Evolutionary conservation across 2,888 invertebrate genomes (phyloP), one percentile per base, ranked within the genome.

Genomic region (Heliconius cydno): DNA sequence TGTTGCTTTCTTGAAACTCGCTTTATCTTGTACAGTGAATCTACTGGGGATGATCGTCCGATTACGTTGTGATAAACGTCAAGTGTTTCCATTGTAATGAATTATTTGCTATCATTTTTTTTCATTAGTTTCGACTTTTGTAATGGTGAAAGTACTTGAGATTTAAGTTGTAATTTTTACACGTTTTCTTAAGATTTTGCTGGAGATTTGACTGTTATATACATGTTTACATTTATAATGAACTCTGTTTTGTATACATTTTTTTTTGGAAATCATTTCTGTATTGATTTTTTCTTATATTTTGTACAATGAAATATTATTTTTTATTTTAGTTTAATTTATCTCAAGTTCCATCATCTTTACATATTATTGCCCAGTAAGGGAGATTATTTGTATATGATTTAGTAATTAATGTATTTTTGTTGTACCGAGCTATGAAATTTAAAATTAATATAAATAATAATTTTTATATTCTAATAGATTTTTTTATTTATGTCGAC

Each of bases 1-100:
- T 94, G 87, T 88, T 94, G 94, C 94, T 94, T 94, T 92, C 88
- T 94, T 94, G 93, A 94, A 91, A 92, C 80, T 84, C 81, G 91
- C 91, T 91, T 91, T 91, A 90, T 90, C 88, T 93, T 93, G 94
- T 94, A 94, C 94, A 92, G 92, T 90, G 89, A 92, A 91, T 90
- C 91, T 91, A 91, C 92, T 91, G 91, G 89, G 91, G 92, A 92
- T 89, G 88, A 91, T 91, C 22, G 92, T 93, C 94, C 92, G 41
- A 91, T 94, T 94, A 93, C 91, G 92, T 94, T 95, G 94, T 95
- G 94, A 95, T 95, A 94, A 92, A 92, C 92, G 90, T 92, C 89
- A 92, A 90, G 91, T 91, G 92, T 92, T 92, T 94, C 92, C 94
- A 93, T 92, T 92, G 86, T 90, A 68, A 38, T 38, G 90, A 90